phyloP scores from a whole-genome alignment of 2,888 invertebrate genomes.

The Zele albiditarsus region DNA sequence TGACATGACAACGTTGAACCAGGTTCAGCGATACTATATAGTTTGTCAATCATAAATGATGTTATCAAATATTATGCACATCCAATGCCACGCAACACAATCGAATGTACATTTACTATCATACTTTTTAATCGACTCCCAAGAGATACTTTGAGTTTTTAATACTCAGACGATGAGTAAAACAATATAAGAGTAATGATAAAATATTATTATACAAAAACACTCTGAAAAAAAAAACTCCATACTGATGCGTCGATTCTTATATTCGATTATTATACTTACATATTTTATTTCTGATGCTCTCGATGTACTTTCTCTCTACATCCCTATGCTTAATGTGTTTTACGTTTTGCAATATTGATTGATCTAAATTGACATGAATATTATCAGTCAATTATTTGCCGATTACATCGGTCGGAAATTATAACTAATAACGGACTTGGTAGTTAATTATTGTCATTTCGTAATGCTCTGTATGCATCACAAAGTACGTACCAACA shows the following conservation, averaged over 20 bases:
- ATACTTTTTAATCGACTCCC: constrained; percentile 44
- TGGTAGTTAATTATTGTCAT: constrained; percentile 67
- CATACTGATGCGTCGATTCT: constrained; percentile 34
- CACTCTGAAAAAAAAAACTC: constrained; percentile 29
- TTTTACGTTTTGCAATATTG: constrained; percentile 54
- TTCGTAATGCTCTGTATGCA: constrained; percentile 65
- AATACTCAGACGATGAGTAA: constrained; percentile 18
- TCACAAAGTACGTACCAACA: constrained; percentile 53
- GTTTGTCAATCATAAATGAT: constrained; percentile 40
- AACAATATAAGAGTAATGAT: constrained; percentile 14
- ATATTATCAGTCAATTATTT: constrained; percentile 61
- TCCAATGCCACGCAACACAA: constrained; percentile 55
- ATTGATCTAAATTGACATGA: constrained; percentile 58
- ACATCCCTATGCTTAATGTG: constrained; percentile 39
- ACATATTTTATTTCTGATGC: constrained; percentile 68
- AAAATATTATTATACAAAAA: constrained; percentile 18
- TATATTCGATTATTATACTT: constrained; percentile 49
- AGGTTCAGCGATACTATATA: constrained; percentile 45
- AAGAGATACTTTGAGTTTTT: constrained; percentile 29
- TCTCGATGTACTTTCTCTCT: constrained; percentile 60
- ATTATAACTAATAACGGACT: constrained; percentile 58
- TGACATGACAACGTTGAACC: constrained; percentile 47
- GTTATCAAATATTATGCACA: constrained; percentile 54
- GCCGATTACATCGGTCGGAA: constrained; percentile 66
- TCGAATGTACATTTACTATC: constrained; percentile 39